Base-by-base conservation (phyloP, 2,888 invertebrate genomes). In the Hirtodrosophila duncani region DNA sequence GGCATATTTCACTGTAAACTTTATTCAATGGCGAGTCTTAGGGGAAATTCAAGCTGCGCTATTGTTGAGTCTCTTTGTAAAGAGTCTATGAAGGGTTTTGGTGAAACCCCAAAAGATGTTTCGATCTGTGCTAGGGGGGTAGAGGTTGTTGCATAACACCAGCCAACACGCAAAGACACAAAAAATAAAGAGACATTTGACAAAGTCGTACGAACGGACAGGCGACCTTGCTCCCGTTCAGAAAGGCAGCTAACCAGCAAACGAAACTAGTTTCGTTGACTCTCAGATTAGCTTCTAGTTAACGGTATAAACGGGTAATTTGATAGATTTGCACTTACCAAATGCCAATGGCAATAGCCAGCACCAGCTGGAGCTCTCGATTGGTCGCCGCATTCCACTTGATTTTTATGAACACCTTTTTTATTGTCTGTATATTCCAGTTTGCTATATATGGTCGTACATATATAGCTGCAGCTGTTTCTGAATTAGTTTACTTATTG, bases 311-410 rank as follows among this genome's bases (percentile, higher is more conserved):
- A 64, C 69, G 46, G 48, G 53, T 42, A 56, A 59, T 50, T 53
- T 42, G 46, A 29, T 46, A 56, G 51, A 61, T 63, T 46, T 75
- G 67, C 68, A 80, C 72, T 72, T 72, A 72, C 72, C 72, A 80
- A 77, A 80, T 77, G 72, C 72, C 72, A 72, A 65, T 67, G 78
- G 62, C 68, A 72, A 48, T 24, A 77, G 31, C 72, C 81, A 77
- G 26, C 52, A 49, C 30, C 67, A 37, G 41, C 39, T 55, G 49
- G 11, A 20, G 36, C 49, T 55, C 18, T 37, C 38, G 33, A 26
- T 48, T 39, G 16, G 58, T 16, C 43, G 49, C 37, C 36, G 51
- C 78, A 77, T 80, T 50, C 57, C 21, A 13, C 24, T 14, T 11
- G 14, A n/a, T 20, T 21, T 17, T 11, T 51, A 14, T 21, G 9